phyloP scores from a whole-genome alignment of 2,797 vertebrate genomes.

The Silurus aristotelis region DNA sequence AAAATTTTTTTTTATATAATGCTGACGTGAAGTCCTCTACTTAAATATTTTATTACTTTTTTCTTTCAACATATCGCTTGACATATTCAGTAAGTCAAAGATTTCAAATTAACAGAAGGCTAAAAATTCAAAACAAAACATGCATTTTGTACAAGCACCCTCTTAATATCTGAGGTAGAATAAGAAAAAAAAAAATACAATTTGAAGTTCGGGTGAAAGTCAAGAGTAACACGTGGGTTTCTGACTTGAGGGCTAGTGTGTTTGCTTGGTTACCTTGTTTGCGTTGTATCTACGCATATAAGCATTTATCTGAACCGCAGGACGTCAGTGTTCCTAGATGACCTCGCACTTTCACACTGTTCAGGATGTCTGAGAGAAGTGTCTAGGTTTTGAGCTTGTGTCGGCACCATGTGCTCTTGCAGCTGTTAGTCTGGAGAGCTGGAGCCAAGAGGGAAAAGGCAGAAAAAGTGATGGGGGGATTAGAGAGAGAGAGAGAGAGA shows the following conservation, averaged over 20 bases:
- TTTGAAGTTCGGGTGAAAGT: neutral
- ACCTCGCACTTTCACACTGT: constrained; percentile 23
- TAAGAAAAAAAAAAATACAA: neutral
- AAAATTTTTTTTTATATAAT: neutral
- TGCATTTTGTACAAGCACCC: neutral
- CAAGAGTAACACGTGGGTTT: constrained; percentile 5
- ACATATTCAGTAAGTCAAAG: neutral
- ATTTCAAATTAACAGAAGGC: neutral
- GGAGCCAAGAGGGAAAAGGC: neutral
- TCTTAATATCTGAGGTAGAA: neutral
- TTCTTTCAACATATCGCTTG: neutral
- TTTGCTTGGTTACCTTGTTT: neutral
- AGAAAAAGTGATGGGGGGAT: constrained; percentile 16
- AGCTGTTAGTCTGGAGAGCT: constrained; percentile 55
- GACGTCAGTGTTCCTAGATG: constrained; percentile 20
- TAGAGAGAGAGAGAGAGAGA: neutral
- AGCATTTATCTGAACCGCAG: neutral
- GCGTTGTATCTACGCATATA: neutral
- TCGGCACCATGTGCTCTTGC: constrained; percentile 48
- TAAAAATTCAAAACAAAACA: too few relatives aligned
- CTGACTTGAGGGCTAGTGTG: neutral
- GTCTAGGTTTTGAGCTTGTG: constrained; percentile 61
- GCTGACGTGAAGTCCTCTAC: neutral
- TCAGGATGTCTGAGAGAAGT: constrained; percentile 47
- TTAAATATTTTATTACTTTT: neutral